Evolutionary conservation across 92 coral and sea anemone species (phyloP).

Genomic region (Chrysogorgia sp.): DNA sequence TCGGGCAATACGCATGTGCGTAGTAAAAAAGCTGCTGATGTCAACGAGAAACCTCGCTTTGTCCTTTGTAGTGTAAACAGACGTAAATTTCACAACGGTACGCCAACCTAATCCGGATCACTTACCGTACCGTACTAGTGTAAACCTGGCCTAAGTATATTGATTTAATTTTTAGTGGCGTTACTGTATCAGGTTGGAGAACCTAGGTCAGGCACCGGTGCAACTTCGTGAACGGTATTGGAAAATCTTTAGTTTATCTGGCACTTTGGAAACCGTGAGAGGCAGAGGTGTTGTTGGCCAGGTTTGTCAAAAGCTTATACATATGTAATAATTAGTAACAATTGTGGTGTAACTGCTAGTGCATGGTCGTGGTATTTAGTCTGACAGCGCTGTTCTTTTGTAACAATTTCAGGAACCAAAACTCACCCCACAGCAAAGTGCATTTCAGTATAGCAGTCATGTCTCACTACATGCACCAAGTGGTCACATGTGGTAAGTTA

Average conservation of each 20-base stretch:
- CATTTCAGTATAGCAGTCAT: slow-evolving; percentile 98
- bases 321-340: too few species aligned
- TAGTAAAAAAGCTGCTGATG: too few species aligned
- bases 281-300: slow-evolving; percentile 99
- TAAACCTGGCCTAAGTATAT: too few species aligned
- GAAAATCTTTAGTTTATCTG: slow-evolving; percentile 97
- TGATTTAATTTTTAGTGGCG: slow-evolving; percentile 74
- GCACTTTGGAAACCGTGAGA: slow-evolving; percentile 94
- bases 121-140: too few species aligned
- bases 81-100: too few species aligned
- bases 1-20: too few species aligned
- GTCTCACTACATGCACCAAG: slow-evolving; percentile 99
- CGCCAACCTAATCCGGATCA: too few species aligned
- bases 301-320: slow-evolving; percentile 53
- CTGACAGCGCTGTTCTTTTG: neutral
- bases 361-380: neutral
- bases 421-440: slow-evolving; percentile 88
- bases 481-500: slow-evolving; percentile 95
- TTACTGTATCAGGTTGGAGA: slow-evolving; percentile 92
- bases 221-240: slow-evolving; percentile 97
- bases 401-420: slow-evolving; percentile 72
- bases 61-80: too few species aligned
- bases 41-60: too few species aligned
- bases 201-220: slow-evolving; percentile 79
- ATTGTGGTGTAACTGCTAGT: neutral